phyloP scores from a whole-genome alignment of 1,140 invertebrate species.

The Drosophila baimaii region DNA sequence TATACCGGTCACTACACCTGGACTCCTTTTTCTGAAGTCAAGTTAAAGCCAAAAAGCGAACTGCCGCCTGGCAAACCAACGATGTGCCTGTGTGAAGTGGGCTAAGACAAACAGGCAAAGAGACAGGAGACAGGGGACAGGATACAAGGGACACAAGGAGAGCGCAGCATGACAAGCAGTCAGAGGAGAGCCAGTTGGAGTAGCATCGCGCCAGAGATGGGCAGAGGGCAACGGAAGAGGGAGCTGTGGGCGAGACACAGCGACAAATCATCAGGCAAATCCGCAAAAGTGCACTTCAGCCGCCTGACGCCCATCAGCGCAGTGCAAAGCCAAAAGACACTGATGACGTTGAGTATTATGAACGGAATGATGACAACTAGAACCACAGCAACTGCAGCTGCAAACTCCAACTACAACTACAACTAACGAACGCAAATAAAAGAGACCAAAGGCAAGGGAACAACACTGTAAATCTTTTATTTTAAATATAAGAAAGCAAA shows the following conservation, averaged over 20 bases:
- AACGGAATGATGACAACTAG: slow-evolving; percentile 74
- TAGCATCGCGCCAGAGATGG: slow-evolving; percentile 14
- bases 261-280: slow-evolving; percentile 71
- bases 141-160: slow-evolving; percentile 19
- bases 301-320: slow-evolving; percentile 43
- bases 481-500: too few species aligned
- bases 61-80: slow-evolving; percentile 41
- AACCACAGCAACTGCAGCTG: slow-evolving; percentile 51
- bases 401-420: slow-evolving; percentile 34
- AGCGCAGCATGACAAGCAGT: slow-evolving; percentile 54
- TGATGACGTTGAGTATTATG: slow-evolving; percentile 77
- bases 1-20: slow-evolving; percentile 6
- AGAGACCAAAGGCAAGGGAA: slow-evolving; percentile 10
- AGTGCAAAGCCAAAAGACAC: slow-evolving; percentile 60
- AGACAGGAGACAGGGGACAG: slow-evolving; percentile 11
- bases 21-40: slow-evolving; percentile 8
- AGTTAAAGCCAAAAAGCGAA: slow-evolving; percentile 49
- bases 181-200: slow-evolving; percentile 49
- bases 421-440: slow-evolving; percentile 52
- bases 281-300: slow-evolving; percentile 76
- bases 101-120: slow-evolving; percentile 70
- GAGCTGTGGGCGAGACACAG: slow-evolving; percentile 26
- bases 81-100: slow-evolving; percentile 59
- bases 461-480: slow-evolving; percentile 3
- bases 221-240: slow-evolving; percentile 6